Conservation (phyloP, 2,797 vertebrate genomes). For the Pitangus sulphuratus region DNA sequence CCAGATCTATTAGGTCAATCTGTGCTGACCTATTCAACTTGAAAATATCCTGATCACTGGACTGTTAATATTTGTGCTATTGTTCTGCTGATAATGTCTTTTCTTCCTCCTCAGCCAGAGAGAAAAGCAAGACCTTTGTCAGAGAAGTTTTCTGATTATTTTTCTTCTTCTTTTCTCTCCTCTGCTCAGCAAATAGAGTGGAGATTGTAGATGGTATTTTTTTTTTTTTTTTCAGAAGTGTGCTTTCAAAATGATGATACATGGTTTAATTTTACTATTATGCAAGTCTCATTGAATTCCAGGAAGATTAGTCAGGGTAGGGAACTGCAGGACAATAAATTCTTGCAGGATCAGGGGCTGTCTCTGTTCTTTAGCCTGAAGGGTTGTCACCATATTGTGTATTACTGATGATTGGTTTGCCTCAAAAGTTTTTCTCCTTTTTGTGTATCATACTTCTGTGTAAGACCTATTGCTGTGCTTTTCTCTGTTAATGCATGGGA, state of each 20-base stretch:
- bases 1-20: background rate
- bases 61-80: background rate
- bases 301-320: background rate
- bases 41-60: background rate
- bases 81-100: background rate
- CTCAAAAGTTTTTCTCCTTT: background rate
- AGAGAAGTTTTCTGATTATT: background rate
- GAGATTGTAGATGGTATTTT: background rate
- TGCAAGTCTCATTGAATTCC: background rate
- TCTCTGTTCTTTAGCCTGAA: background rate
- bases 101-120: background rate
- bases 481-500: background rate
- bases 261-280: background rate
- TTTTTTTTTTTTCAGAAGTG: constrained; percentile 19
- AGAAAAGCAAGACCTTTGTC: background rate
- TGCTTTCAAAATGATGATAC: background rate
- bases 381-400: background rate
- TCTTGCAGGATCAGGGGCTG: background rate
- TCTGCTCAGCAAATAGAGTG: background rate
- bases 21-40: background rate
- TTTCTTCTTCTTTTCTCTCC: background rate
- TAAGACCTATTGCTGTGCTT: background rate
- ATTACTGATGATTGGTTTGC: background rate
- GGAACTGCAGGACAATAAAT: background rate
- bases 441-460: background rate